Base-by-base conservation (phyloP, 2,113 vertebrate species). In the Aphyosemion australe region DNA sequence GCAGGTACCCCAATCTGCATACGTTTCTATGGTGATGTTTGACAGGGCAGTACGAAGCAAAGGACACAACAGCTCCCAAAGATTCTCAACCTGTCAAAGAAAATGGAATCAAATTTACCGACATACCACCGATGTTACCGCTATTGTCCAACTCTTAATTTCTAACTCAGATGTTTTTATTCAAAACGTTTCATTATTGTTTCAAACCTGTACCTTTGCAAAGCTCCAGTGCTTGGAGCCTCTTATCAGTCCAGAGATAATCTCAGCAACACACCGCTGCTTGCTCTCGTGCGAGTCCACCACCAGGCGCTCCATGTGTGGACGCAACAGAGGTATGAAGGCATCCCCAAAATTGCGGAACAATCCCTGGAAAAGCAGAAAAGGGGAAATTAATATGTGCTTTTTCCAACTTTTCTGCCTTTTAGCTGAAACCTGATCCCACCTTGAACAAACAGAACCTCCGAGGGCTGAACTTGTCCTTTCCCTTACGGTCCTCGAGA, bases 361-460 rank as follows among this genome's bases (percentile, higher is more conserved):
- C 61, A 99, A 82, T 76, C 97, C 97, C 97, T 99, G 78, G 13
- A 51, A 34, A 14, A 65, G 11, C 7, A 59, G 10, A 1, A 61
- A 13, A 65, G 48, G 9, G 12, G 4, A 34, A n/a, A 43, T 64
- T 8, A 11, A 0, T 54, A 12, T 61, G 16, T 20, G 19, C 19
- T 9, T n/a, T 51, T 41, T 9, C 11, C n/a, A 8, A 5, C 18
- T 52, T 43, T 7, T 20, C 8, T 15, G 12, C 19, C 10, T 4
- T 39, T 14, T 5, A 15, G 20, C 41, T 37, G 52, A 45, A 37
- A 26, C 20, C 4, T 13, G 12, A 1, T 66, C 80, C 80, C 50
- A 99, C 97, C 96, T 99, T 99, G 89, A 99, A 99, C 84, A 99
- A 95, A 82, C 96, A 97, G 93, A 98, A 99, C 73, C 96, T 93